Conservation (phyloP, 2,113 vertebrate genomes). For the Falcunculus frontatus region DNA sequence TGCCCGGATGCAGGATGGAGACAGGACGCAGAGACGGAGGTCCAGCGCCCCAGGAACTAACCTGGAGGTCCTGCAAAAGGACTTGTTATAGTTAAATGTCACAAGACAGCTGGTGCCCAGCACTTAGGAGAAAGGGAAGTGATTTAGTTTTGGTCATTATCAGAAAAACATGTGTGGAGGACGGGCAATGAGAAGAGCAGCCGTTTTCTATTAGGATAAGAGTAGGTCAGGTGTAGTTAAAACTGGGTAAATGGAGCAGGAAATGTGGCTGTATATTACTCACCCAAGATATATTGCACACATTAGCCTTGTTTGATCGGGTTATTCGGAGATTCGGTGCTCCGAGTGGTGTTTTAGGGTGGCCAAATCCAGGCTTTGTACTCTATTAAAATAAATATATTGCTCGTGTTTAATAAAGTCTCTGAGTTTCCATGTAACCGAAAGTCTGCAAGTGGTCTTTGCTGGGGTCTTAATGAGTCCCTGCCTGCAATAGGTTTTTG, state of each 20-base stretch:
- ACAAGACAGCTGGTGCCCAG: conserved; percentile 42
- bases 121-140: conserved; percentile 41
- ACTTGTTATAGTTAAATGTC: background rate
- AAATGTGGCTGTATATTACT: conserved; percentile 54
- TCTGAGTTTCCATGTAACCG: background rate
- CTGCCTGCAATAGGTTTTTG: background rate
- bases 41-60: background rate
- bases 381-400: conserved; percentile 54
- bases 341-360: conserved; percentile 26
- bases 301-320: conserved; percentile 57
- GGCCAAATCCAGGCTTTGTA: conserved; percentile 50
- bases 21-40: background rate
- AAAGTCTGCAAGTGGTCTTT: background rate
- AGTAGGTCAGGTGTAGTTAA: conserved; percentile 63
- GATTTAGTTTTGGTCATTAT: conserved; percentile 58
- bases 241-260: conserved; percentile 63
- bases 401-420: conserved; percentile 40
- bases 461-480: conserved; percentile 25
- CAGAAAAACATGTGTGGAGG: conserved; percentile 48
- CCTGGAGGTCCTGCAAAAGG: conserved; percentile 1
- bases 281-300: conserved; percentile 58
- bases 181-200: conserved; percentile 32
- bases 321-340: background rate
- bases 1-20: background rate
- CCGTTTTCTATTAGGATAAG: conserved; percentile 64